Evolutionary conservation across 2,797 vertebrate genomes (phyloP).

Genomic region (Tapirus indicus): DNA sequence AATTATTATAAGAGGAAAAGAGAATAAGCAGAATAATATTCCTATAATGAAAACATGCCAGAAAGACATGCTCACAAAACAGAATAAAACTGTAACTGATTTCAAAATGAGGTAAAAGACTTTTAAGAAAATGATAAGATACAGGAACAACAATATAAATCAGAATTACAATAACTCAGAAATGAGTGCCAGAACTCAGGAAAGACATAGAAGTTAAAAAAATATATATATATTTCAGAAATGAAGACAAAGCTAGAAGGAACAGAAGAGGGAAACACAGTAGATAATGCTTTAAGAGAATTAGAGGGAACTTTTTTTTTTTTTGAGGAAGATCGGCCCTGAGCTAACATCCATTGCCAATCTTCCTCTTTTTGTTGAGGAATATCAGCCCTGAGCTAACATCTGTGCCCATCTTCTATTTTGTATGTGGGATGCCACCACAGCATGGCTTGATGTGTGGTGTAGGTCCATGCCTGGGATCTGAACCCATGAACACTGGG

Average conservation of each 20-base stretch:
- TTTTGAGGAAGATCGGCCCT: no score
- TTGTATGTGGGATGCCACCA: no score
- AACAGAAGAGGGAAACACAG: background rate
- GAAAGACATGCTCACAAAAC: background rate
- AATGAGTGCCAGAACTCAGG: background rate
- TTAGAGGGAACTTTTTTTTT: background rate
- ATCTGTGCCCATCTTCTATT: no score
- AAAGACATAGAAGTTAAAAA: conserved; percentile 1
- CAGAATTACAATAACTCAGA: conserved; percentile 52
- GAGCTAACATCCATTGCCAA: no score
- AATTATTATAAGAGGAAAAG: background rate
- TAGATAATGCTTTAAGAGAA: background rate
- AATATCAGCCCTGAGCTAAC: no score
- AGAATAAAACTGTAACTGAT: background rate
- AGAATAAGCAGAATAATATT: background rate
- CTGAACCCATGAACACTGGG: no score
- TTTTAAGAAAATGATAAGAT: conserved; percentile 25
- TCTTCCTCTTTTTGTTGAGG: no score
- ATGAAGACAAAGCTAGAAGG: conserved; percentile 29
- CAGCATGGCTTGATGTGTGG: no score
- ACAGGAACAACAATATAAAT: background rate
- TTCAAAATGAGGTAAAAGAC: conserved; percentile 23
- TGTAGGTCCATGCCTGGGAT: no score
- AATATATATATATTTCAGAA: background rate
- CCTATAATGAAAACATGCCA: background rate